phyloP scores from a whole-genome alignment of 2,797 vertebrate genomes.

The Urophycis tenuis region DNA sequence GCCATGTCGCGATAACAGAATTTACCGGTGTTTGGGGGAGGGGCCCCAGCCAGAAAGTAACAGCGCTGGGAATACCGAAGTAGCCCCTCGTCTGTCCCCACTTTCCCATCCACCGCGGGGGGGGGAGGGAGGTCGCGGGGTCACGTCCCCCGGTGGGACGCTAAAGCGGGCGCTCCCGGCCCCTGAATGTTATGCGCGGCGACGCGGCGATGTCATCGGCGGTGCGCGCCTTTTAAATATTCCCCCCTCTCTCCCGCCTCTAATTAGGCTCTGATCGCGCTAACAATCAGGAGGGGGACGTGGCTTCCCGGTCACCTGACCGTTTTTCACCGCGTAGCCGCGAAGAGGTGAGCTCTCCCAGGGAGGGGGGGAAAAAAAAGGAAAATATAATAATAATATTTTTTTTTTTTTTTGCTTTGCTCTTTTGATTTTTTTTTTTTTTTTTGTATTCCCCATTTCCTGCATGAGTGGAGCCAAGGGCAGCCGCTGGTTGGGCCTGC shows the following conservation, averaged over 20 bases:
- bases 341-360: slow-evolving; percentile 49
- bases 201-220: slow-evolving; percentile 8
- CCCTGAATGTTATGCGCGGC: neutral
- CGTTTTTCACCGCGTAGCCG: slow-evolving; percentile 24
- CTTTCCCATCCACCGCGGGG: slow-evolving; percentile 11
- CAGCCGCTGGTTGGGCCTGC: slow-evolving; percentile 53
- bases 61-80: neutral
- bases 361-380: slow-evolving; percentile 26
- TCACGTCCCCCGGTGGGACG: neutral
- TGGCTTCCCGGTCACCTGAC: slow-evolving; percentile 34
- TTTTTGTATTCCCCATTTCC: slow-evolving; percentile 61
- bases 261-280: slow-evolving; percentile 49
- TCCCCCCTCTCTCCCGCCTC: slow-evolving; percentile 33
- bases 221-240: slow-evolving; percentile 32
- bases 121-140: neutral
- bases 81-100: neutral
- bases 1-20: slow-evolving; percentile 12
- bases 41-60: slow-evolving; percentile 17
- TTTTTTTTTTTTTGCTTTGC: no score
- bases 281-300: slow-evolving; percentile 38
- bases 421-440: neutral
- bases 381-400: no score
- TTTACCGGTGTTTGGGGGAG: slow-evolving; percentile 14
- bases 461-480: slow-evolving; percentile 63
- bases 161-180: neutral